phyloP scores from a whole-genome alignment of 2,797 vertebrate species.

The Ctenochaetus hawaiiensis region DNA sequence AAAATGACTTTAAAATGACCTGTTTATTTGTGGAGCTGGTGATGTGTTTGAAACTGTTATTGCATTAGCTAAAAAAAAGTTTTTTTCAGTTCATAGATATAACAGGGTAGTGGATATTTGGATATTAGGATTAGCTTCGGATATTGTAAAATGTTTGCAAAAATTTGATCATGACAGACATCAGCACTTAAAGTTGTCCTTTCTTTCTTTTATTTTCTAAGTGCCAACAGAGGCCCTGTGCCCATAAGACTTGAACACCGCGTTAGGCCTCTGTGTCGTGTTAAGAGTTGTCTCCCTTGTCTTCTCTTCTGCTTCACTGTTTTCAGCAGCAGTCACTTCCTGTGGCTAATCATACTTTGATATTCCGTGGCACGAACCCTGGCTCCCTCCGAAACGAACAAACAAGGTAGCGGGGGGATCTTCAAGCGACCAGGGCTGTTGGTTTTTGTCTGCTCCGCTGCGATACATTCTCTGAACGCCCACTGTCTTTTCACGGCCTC shows the following conservation, averaged over 20 bases:
- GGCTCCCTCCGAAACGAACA: slow-evolving; percentile 67
- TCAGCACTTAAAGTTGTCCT: background rate
- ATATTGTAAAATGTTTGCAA: background rate
- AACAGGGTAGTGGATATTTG: no score
- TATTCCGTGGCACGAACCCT: slow-evolving; percentile 71
- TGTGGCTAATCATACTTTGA: slow-evolving; percentile 74
- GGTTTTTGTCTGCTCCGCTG: slow-evolving; percentile 65
- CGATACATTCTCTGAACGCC: slow-evolving; percentile 70
- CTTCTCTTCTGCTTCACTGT: slow-evolving; percentile 41
- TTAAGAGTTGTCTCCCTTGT: slow-evolving; percentile 43
- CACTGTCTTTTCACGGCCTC: slow-evolving; percentile 66
- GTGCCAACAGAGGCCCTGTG: background rate
- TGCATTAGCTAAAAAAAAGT: background rate
- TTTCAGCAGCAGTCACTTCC: slow-evolving; percentile 64
- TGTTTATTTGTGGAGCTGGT: background rate
- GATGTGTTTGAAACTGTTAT: background rate
- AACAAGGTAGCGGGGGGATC: slow-evolving; percentile 58
- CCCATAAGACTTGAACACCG: slow-evolving; percentile 12
- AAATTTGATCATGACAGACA: background rate
- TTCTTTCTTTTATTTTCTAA: background rate
- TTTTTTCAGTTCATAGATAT: background rate
- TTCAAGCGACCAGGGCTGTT: slow-evolving; percentile 56
- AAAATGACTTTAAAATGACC: slow-evolving; percentile 25
- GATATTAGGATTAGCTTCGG: no score
- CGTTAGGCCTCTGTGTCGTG: slow-evolving; percentile 10